Evolutionary conservation across 2,888 invertebrate species (phyloP), one percentile per base, ranked within the genome.

Genomic region (Caenorhabditis sp.): DNA sequence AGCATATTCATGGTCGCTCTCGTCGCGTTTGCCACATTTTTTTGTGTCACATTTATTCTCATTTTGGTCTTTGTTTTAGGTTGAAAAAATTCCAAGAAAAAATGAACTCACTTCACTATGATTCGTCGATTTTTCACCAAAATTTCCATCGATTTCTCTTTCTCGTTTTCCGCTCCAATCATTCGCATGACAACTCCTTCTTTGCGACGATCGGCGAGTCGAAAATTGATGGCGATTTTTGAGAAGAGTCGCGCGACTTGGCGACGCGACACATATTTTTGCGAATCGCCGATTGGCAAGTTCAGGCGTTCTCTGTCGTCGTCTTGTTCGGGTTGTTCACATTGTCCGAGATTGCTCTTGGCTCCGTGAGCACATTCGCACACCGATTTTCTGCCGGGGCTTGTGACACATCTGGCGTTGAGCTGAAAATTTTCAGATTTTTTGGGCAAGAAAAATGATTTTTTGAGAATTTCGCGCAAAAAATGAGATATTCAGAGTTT

Each of bases 1-100:
- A 79, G 79, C 31, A 80, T 83, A 14, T 81, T 82, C 62, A 82
- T 82, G 82, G 83, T 83, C 5, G 80, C 81, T 19, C 60, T 82
- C 10, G 78, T 83, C 36, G 83, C 83, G 0, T 82, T 82, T 31
- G 81, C 81, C 21, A 83, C 83, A 8, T 83, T 83, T 58, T 82
- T 82, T 62, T 81, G 82, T 58, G 83, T 83, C 57, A 82, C 81
- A 17, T 70, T 82, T 51, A 82, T 83, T 55, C 68, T 83, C 12
- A 76, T 83, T 62, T 70, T 82, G 6, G 82, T 83, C 12, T 83
- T 83, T 65, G 63, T 83, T 19, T 63, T 83, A 6, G 82, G 82
- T 58, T 79, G 64, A 66, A 26, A 6, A 37, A 54, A 51, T 54
- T 12, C n/a, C n/a, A n/a, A n/a, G 17, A 54, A 17, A 23, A 58